Base-by-base conservation (phyloP, 2,888 invertebrate genomes). In the Stenodera caucasica region DNA sequence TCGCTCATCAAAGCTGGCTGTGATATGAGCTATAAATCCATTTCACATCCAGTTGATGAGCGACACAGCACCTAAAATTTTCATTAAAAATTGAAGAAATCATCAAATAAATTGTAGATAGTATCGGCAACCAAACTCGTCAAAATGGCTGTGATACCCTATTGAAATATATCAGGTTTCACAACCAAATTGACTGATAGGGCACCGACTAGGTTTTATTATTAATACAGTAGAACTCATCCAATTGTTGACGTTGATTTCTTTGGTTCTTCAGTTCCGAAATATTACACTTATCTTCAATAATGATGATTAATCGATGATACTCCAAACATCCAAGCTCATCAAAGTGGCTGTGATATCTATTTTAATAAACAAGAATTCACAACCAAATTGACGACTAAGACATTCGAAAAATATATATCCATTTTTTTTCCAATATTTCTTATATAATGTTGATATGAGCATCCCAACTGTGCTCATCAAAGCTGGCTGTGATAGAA, bases 331-430 rank as follows among this genome's bases (percentile, higher is more conserved):
- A 83, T 86, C 87, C 87, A 84, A 90, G 89, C 89, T 90, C 90
- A 91, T 93, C 94, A 94, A 95, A 94, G 92, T 93, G 94, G 94
- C 95, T 95, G 94, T 95, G 95, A 95, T 94, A 94, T 91, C 94
- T 73, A 87, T 77, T 78, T 70, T 70, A 78, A 81, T 18, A 81
- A 90, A 67, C 73, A 81, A 81, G 82, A 92, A 89, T 89, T 90
- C 93, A 92, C 93, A 87, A 86, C 91, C 91, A 88, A 89, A 90
- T 93, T 91, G 92, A 91, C 86, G 88, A 87, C 83, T 83, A 84
- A 85, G 87, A 85, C 85, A 83, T 67, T 67, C 18, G 37, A 15
- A 59, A 60, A 60, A 66, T 52, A 52, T 33, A 7, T 56, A n/a
- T 30, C 11, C n/a, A 30, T 14, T 53, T 2, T 18, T 35, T 26